A percentile compares a stretch with the other conserved stretches of the same genome.
phyloP scores from a whole-genome alignment of 2,888 invertebrate genomes.

The Drosophila stalkeri region DNA sequence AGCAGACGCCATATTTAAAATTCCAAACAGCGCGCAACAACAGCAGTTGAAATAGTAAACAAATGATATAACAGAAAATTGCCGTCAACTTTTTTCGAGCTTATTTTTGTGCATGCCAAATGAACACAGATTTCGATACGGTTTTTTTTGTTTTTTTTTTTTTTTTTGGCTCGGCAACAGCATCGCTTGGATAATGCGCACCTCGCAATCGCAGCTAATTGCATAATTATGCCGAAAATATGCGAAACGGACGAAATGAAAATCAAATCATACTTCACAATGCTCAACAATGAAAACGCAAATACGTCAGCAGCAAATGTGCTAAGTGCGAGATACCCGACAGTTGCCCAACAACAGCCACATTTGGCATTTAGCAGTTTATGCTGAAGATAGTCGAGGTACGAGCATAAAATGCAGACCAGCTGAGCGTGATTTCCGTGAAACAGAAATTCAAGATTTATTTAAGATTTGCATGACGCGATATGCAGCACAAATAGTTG shows the following conservation, averaged over 20 bases:
- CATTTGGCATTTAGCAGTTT: constrained; percentile 29
- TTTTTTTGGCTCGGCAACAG: constrained; percentile 41
- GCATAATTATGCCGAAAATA: constrained; percentile 62
- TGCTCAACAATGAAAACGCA: constrained; percentile 41
- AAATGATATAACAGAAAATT: constrained; percentile 70
- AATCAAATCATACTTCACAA: constrained; percentile 45
- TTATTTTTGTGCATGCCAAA: constrained; percentile 30
- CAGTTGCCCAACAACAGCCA: constrained; percentile 29
- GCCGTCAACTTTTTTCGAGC: constrained; percentile 59
- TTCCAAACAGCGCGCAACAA: constrained; percentile 66
- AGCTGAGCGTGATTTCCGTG: constrained; percentile 76
- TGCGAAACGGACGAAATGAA: neutral
- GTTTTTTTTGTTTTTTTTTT: no score
- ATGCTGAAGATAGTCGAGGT: constrained; percentile 7
- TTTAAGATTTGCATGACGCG: constrained; percentile 76
- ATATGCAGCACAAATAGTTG: constrained; percentile 39
- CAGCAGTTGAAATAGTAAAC: constrained; percentile 51
- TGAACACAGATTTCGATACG: constrained; percentile 42
- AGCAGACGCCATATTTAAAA: constrained; percentile 82
- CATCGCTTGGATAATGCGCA: constrained; percentile 43
- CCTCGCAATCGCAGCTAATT: constrained; percentile 61
- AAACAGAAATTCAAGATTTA: constrained; percentile 74
- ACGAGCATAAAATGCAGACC: constrained; percentile 51
- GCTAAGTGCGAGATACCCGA: neutral
- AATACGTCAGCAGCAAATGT: constrained; percentile 4